phyloP scores from a whole-genome alignment of 2,888 invertebrate species.

The Sussaba pulchella region DNA sequence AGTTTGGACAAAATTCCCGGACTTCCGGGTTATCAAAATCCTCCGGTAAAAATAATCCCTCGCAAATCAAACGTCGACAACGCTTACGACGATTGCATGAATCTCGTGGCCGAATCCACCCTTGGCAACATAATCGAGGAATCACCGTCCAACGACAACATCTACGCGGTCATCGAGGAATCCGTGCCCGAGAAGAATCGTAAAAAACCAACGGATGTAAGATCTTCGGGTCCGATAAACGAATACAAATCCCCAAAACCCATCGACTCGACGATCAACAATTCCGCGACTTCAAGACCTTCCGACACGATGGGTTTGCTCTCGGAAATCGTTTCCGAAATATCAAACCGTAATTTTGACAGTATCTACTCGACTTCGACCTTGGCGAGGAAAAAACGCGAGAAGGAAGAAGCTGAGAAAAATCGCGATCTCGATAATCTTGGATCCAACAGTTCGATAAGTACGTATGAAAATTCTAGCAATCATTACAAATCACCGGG shows the following conservation, averaged over 20 bases:
- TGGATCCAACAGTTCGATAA: slow-evolving; percentile 79
- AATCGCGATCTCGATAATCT: slow-evolving; percentile 73
- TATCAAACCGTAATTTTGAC: slow-evolving; percentile 93
- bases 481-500: slow-evolving; percentile 86
- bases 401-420: slow-evolving; percentile 77
- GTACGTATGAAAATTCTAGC: slow-evolving; percentile 87
- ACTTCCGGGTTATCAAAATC: slow-evolving; percentile 87
- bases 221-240: slow-evolving; percentile 75
- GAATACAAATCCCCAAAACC: slow-evolving; percentile 85
- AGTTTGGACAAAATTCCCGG: slow-evolving; percentile 83
- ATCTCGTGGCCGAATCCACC: slow-evolving; percentile 87
- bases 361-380: slow-evolving; percentile 94
- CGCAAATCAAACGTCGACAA: too few relatives aligned
- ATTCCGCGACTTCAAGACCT: slow-evolving; percentile 78
- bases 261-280: slow-evolving; percentile 84
- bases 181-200: slow-evolving; percentile 85
- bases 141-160: slow-evolving; percentile 88
- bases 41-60: slow-evolving; percentile 81
- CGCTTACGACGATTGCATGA: slow-evolving; percentile 91
- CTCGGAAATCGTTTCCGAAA: slow-evolving; percentile 95
- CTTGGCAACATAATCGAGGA: slow-evolving; percentile 88
- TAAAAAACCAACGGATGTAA: slow-evolving; percentile 73
- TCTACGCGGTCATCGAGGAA: slow-evolving; percentile 95
- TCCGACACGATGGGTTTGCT: slow-evolving; percentile 90
- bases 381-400: slow-evolving; percentile 87